Base-by-base conservation (phyloP, 2,888 invertebrate genomes). In the Geophilus truncorum region DNA sequence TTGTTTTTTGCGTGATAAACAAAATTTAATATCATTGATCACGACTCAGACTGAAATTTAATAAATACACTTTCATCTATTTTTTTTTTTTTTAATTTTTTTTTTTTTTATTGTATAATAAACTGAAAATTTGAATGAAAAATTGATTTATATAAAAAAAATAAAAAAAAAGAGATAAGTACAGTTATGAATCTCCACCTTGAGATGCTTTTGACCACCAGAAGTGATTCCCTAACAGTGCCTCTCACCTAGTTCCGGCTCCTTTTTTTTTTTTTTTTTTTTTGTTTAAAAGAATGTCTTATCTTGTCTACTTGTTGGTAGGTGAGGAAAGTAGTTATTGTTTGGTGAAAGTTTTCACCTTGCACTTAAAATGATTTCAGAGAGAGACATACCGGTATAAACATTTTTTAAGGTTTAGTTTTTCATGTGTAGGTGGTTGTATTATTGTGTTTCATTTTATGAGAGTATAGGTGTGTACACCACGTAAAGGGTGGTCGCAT, bases 131-230 rank as follows among this genome's bases (percentile, higher is more conserved):
- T 5, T 36, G 5, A 15, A 51, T 51, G n/a, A 21, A 51, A n/a
- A 18, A n/a, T 36, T 45, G n/a, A 45, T 45, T 45, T 45, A 18
- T 51, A 51, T 5, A 18, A n/a, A 51, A 18, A 51, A 3, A n/a
- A 40, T 40, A 10, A 40, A 12, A 40, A 23, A 6, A 2, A 23
- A 21, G 57, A 5, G 21, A 62, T 62, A 62, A 12, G 4, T 62
- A 18, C 4, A 57, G 9, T 18, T 18, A 57, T 40, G 23, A 57
- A 57, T 1, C 28, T 70, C 70, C 70, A 70, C 70, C 70, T 70
- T 70, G 70, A 70, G 70, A 70, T 28, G 70, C 70, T 28, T 70
- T 70, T 70, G 70, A 25, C 70, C 70, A 70, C 70, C 70, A 70
- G 7, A 25, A 28, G 28, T 70, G 70, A 70, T 70, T 70, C 28